Base-by-base conservation (phyloP, 2,888 invertebrate species). In the Crioceris asparagi region DNA sequence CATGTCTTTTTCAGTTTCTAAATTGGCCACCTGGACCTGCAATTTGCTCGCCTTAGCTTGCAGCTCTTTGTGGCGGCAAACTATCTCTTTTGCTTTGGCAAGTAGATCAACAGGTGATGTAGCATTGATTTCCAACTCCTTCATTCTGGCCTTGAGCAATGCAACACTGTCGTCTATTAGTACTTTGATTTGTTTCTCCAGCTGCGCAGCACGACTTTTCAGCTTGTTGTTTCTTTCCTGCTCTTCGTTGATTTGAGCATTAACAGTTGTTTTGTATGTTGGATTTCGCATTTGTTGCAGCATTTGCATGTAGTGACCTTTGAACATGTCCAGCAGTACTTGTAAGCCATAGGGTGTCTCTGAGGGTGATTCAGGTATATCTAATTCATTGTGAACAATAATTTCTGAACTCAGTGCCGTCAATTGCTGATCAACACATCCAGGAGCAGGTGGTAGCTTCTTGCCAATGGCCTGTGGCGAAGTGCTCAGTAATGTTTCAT, bases 131-230 rank as follows among this genome's bases (percentile, higher is more conserved):
- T 87, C 90, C 49, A 96, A 70, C 67, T 94, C 93, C 52, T 80
- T 83, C 81, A 94, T 86, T 44, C 93, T 75, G 29, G 83, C 81
- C 62, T 91, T 88, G 26, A 94, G 68, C 48, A 92, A 68, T 17
- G 82, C 82, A 11, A 92, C 88, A 56, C 93, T 91, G 61, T 94
- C 93, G 53, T 86, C 85, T 47, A 92, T 90, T 45, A 96, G 68
- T 41, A 87, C 83, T 61, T 82, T 84, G 45, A 94, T 91, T 69
- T 93, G 91, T 60, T 90, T 90, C 57, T 93, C 91, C 50, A 94
- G 67, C 62, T 91, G 88, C n/a, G 83, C 83, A 29, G 85, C 84
- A 39, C 90, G 77, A 38, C 79, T 83, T 62, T 83, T 82, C 44
- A 92, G 65, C 54, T 82, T 81, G 52, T 80, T 75, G 64, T 90